A percentile compares a stretch with the other conserved stretches of the same genome.
Evolutionary conservation across 1,140 invertebrate species (phyloP).

Genomic region (Dinothrombium tinctorium): DNA sequence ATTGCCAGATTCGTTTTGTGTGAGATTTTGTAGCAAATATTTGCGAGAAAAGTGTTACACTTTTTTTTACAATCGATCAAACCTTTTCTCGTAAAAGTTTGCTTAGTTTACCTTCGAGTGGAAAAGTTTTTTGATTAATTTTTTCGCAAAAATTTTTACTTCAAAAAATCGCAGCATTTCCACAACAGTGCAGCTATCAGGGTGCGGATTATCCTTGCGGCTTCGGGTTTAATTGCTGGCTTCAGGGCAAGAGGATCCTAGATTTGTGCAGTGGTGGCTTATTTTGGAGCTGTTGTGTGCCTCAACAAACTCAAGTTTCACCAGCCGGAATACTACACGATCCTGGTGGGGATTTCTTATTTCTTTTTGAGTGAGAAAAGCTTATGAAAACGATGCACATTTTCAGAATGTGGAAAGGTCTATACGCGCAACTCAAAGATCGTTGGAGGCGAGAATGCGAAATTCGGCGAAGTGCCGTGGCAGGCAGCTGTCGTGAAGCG

Average conservation of each 20-base stretch:
- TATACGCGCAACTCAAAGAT: constrained; percentile 17
- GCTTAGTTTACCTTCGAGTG: not conserved
- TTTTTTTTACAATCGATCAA: too few species aligned
- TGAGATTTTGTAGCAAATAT: too few species aligned
- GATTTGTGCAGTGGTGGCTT: constrained; percentile 77
- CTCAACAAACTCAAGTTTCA: constrained; percentile 27
- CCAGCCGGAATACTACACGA: constrained; percentile 14
- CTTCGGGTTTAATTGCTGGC: constrained; percentile 62
- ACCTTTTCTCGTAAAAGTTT: not conserved
- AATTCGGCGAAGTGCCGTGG: constrained; percentile 17
- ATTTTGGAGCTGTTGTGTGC: constrained; percentile 78
- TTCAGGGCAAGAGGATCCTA: constrained; percentile 50
- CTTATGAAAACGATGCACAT: not conserved
- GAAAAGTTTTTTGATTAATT: not conserved
- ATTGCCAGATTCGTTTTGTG: constrained; percentile 14
- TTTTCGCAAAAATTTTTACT: not conserved
- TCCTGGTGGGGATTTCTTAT: constrained; percentile 13
- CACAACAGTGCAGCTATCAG: constrained; percentile 65
- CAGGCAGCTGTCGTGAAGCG: constrained; percentile 66
- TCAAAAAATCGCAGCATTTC: constrained; percentile 42
- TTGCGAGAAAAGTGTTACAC: not conserved
- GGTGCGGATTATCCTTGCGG: constrained; percentile 68
- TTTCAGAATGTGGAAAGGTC: constrained; percentile 16
- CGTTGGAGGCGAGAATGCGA: constrained; percentile 17
- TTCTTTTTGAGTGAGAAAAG: too few species aligned